Evolutionary conservation across 2,888 invertebrate species (phyloP).

Genomic region (Achlya flavicornis): DNA sequence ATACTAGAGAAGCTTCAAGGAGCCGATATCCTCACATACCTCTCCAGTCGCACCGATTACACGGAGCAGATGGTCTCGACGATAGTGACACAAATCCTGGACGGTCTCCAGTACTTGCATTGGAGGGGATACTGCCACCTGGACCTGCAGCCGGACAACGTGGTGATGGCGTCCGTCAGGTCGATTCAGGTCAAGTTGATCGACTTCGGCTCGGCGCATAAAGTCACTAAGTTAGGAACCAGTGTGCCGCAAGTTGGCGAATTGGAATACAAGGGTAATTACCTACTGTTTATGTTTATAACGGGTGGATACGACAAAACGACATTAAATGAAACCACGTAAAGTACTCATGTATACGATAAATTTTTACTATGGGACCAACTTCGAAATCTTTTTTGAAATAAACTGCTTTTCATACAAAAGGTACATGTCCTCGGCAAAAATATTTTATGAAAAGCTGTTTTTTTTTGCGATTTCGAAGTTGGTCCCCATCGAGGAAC

Average conservation of each 20-base stretch:
- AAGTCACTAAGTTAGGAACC: slow-evolving; percentile 91
- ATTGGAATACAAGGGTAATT: slow-evolving; percentile 88
- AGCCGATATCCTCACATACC: slow-evolving; percentile 94
- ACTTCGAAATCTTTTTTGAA: too few relatives aligned
- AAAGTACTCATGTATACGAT: too few relatives aligned
- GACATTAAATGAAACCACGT: too few relatives aligned
- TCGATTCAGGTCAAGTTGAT: slow-evolving; percentile 94
- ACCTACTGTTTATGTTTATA: neutral
- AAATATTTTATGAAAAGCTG: too few relatives aligned
- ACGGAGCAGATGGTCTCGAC: slow-evolving; percentile 96
- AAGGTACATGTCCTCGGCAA: too few relatives aligned
- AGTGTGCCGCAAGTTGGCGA: slow-evolving; percentile 88
- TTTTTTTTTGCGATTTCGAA: too few relatives aligned
- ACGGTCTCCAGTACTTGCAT: slow-evolving; percentile 96
- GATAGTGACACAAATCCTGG: slow-evolving; percentile 93
- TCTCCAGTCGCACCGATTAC: slow-evolving; percentile 95
- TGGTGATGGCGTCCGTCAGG: slow-evolving; percentile 94
- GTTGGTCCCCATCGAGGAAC: too few relatives aligned
- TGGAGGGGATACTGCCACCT: slow-evolving; percentile 96
- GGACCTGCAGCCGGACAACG: slow-evolving; percentile 96
- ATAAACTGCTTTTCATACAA: too few relatives aligned
- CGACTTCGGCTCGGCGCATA: slow-evolving; percentile 95
- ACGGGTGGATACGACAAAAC: too few relatives aligned
- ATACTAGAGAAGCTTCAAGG: slow-evolving; percentile 94
- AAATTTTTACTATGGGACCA: too few relatives aligned